A percentile compares a stretch with the other conserved stretches of the same genome.
phyloP scores from a whole-genome alignment of 30 jellyfish, hydroid and myxozoan species.

The Phacellophora camtschatica region DNA sequence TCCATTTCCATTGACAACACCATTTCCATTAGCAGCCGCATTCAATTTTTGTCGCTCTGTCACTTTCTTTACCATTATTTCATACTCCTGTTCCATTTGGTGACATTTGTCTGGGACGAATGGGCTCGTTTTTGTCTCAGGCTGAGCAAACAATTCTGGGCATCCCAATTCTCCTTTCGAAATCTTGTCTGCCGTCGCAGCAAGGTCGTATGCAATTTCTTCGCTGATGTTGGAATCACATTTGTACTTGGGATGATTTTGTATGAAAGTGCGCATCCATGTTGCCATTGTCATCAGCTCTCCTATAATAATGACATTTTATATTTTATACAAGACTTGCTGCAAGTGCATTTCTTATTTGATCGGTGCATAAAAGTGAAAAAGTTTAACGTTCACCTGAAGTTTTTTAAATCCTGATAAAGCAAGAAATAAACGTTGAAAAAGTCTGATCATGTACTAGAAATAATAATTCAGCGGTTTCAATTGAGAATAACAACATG shows the following conservation, averaged over 20 bases:
- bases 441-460: too few species aligned
- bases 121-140: slow-evolving; percentile 85
- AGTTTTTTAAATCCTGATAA: too few species aligned
- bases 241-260: slow-evolving; percentile 87
- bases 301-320: too few species aligned
- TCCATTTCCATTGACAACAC: neutral
- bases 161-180: slow-evolving; percentile 87
- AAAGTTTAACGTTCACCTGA: too few species aligned
- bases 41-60: slow-evolving; percentile 34
- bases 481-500: too few species aligned
- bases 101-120: slow-evolving; percentile 82
- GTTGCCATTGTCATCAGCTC: slow-evolving; percentile 84
- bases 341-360: too few species aligned
- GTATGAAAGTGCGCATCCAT: slow-evolving; percentile 87
- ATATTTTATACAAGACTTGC: too few species aligned
- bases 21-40: neutral
- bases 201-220: slow-evolving; percentile 78
- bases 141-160: slow-evolving; percentile 88
- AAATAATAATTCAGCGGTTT: too few species aligned
- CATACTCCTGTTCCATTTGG: slow-evolving; percentile 81
- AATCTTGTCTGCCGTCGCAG: slow-evolving; percentile 69
- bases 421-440: too few species aligned
- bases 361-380: too few species aligned
- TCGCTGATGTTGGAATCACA: slow-evolving; percentile 83
- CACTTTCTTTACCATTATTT: slow-evolving; percentile 42